Evolutionary conservation across 2,888 invertebrate genomes (phyloP).

Genomic region (Celastrina argiolus): DNA sequence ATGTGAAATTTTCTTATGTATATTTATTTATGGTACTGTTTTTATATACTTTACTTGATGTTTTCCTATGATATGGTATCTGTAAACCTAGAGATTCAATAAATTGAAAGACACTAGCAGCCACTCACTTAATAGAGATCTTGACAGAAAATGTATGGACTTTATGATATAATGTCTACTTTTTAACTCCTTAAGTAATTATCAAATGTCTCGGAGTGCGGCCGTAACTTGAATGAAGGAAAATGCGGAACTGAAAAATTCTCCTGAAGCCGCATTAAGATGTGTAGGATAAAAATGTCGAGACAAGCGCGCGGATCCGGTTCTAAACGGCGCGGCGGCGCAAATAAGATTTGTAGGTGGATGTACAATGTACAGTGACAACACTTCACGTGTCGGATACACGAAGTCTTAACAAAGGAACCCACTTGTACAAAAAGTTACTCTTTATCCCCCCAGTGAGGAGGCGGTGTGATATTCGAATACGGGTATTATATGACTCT

Average conservation of each 20-base stretch:
- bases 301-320: constrained; percentile 52
- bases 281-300: constrained; percentile 56
- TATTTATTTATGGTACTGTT: too few species aligned
- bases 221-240: background rate
- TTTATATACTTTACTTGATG: too few species aligned
- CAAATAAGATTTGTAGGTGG: constrained; percentile 60
- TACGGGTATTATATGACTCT: too few species aligned
- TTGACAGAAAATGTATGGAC: too few species aligned
- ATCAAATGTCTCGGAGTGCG: too few species aligned
- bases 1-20: background rate
- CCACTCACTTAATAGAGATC: too few species aligned
- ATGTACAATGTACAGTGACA: constrained; percentile 27
- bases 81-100: too few species aligned
- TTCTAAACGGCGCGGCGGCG: constrained; percentile 48
- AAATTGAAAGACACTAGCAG: too few species aligned
- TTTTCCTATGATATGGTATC: too few species aligned
- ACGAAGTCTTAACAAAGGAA: constrained; percentile 4
- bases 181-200: too few species aligned
- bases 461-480: background rate
- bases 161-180: too few species aligned
- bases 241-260: background rate
- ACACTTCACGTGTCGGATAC: constrained; percentile 27
- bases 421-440: constrained; percentile 1
- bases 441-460: background rate
- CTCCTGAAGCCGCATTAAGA: background rate